Percentiles rank a stretch among this genome's conserved stretches.
phyloP scores from a whole-genome alignment of 2,113 vertebrate genomes.

The Stegostoma tigrinum region DNA sequence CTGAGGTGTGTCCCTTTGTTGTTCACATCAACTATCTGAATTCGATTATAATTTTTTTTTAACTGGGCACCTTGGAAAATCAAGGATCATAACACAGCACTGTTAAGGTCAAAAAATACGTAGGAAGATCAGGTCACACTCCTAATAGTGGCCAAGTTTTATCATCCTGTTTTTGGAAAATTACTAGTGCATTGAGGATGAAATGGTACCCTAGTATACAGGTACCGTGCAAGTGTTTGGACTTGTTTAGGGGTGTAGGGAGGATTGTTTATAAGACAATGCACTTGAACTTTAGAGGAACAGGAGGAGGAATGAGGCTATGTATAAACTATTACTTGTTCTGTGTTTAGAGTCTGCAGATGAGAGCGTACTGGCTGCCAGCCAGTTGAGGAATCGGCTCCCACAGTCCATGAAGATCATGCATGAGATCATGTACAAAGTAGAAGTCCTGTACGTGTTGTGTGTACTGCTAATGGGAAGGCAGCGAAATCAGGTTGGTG shows the following conservation, averaged over 20 bases:
- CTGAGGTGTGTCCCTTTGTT: background rate
- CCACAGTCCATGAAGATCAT: conserved; percentile 99
- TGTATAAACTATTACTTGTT: background rate
- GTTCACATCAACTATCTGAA: background rate
- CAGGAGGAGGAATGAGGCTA: background rate
- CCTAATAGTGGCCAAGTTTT: background rate
- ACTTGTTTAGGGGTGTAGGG: background rate
- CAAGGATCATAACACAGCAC: background rate
- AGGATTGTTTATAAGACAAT: background rate
- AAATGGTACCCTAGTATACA: background rate
- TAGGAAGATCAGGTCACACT: too few species aligned
- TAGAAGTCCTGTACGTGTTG: conserved; percentile 94
- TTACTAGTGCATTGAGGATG: background rate
- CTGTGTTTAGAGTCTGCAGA: conserved; percentile 75
- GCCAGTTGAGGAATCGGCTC: conserved; percentile 75
- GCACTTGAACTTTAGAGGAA: background rate
- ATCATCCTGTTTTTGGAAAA: background rate
- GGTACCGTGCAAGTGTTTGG: background rate
- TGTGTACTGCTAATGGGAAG: conserved; percentile 94
- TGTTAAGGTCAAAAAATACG: background rate
- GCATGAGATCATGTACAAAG: conserved; percentile 98
- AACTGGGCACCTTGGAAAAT: background rate
- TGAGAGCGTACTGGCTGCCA: conserved; percentile 78
- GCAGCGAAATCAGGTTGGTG: conserved; percentile 86
- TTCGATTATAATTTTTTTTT: background rate